Evolutionary conservation across 2,113 vertebrate species (phyloP).

Genomic region (Bostrychus sinensis): DNA sequence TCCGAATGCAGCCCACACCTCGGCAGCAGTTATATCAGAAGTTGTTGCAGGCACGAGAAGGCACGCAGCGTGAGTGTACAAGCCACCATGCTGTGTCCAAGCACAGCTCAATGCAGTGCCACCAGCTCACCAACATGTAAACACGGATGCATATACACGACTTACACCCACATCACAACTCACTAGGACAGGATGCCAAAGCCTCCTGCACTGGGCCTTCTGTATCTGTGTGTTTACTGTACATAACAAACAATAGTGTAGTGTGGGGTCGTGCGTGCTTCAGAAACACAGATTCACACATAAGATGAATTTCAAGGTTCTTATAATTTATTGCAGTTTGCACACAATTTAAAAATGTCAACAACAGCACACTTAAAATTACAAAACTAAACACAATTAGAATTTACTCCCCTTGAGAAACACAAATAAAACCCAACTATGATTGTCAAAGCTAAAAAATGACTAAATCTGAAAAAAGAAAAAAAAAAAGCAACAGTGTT

Average conservation of each 20-base stretch:
- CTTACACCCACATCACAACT: constrained; percentile 70
- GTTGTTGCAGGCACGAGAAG: constrained; percentile 30
- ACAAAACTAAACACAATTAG: constrained; percentile 99
- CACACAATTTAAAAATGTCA: constrained; percentile 99
- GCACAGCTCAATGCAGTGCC: constrained; percentile 17
- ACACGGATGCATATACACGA: constrained; percentile 28
- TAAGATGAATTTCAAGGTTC: constrained; percentile 80
- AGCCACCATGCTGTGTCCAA: constrained; percentile 23
- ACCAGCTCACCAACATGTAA: constrained; percentile 18
- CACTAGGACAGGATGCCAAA: constrained; percentile 36
- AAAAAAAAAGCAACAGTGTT: constrained; percentile 83
- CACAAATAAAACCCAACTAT: constrained; percentile 91
- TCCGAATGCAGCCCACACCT: constrained; percentile 70
- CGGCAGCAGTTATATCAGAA: constrained; percentile 63
- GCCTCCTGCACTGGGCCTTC: constrained; percentile 26
- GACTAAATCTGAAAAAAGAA: constrained; percentile 95
- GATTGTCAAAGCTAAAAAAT: constrained; percentile 99
- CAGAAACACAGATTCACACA: constrained; percentile 23
- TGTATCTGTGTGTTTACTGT: constrained; percentile 13
- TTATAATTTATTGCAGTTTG: constrained; percentile 99
- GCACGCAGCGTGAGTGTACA: constrained; percentile 11
- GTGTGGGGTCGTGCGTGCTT: not conserved
- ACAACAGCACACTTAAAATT: constrained; percentile 99
- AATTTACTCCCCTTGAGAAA: constrained; percentile 97
- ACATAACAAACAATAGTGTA: not conserved